Conservation (phyloP, 2,113 vertebrate species). For the Eidolon helvum region DNA sequence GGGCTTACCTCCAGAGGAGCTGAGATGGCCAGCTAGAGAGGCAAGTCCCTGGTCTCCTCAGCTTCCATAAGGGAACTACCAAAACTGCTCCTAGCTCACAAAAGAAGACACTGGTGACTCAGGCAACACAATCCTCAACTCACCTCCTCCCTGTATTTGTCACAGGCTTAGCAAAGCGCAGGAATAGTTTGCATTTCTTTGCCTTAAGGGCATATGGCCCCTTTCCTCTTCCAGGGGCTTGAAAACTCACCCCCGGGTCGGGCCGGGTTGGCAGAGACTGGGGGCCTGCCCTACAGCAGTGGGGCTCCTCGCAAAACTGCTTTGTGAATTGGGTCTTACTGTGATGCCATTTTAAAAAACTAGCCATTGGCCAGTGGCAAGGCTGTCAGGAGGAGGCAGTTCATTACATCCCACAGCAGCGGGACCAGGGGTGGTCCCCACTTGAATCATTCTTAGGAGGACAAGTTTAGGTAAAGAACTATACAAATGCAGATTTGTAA, state of each 20-base stretch:
- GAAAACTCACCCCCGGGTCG: neutral
- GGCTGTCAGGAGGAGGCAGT: neutral
- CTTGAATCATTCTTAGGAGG: neutral
- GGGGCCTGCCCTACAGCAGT: neutral
- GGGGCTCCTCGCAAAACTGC: neutral
- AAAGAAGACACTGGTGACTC: neutral
- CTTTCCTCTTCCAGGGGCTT: neutral
- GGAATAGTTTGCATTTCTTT: neutral
- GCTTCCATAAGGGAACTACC: neutral
- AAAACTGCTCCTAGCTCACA: neutral
- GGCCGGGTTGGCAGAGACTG: neutral
- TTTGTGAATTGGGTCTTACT: neutral
- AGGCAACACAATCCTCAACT: fast-evolving
- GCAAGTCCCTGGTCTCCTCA: neutral
- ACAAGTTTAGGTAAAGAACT: neutral
- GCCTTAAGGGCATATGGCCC: neutral
- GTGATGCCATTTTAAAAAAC: neutral
- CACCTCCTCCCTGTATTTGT: neutral
- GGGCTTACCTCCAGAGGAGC: neutral
- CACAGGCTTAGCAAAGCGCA: neutral
- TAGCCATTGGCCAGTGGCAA: neutral
- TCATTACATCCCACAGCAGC: neutral
- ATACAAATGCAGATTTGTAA: neutral
- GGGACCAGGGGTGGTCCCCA: neutral
- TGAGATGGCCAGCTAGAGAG: neutral